phyloP scores from a whole-genome alignment of 2,888 invertebrate species.

The Carabus problematicus region DNA sequence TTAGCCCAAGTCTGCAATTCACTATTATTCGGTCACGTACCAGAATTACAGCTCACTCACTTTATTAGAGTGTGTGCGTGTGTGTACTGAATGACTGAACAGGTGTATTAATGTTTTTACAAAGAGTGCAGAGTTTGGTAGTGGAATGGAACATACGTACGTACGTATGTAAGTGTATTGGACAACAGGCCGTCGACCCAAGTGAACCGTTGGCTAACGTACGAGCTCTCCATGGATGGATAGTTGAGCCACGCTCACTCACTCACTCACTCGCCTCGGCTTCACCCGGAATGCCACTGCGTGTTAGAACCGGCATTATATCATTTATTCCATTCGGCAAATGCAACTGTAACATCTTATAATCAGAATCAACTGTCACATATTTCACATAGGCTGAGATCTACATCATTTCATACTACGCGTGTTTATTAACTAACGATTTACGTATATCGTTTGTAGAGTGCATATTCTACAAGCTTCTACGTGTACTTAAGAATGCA shows the following conservation, averaged over 20 bases:
- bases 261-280: too few relatives aligned
- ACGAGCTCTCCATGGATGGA: conserved; percentile 7
- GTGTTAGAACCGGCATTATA: not conserved
- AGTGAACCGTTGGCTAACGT: conserved; percentile 24
- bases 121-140: conserved; percentile 8
- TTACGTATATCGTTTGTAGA: too few relatives aligned
- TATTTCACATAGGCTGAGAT: too few relatives aligned
- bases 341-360: too few relatives aligned
- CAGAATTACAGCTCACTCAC: too few relatives aligned
- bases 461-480: too few relatives aligned
- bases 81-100: conserved; percentile 34
- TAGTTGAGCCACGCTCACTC: not conserved
- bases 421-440: too few relatives aligned
- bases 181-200: conserved; percentile 34
- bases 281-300: conserved; percentile 2
- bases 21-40: conserved; percentile 19
- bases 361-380: too few relatives aligned
- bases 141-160: not conserved
- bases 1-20: too few relatives aligned
- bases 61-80: not conserved
- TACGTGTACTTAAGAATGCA: too few relatives aligned
- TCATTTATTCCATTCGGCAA: not conserved
- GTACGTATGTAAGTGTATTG: conserved; percentile 12
- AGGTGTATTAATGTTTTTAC: conserved; percentile 32
- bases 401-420: too few relatives aligned